phyloP scores from a whole-genome alignment of 2,113 vertebrate species.

The Tachysurus vachellii region DNA sequence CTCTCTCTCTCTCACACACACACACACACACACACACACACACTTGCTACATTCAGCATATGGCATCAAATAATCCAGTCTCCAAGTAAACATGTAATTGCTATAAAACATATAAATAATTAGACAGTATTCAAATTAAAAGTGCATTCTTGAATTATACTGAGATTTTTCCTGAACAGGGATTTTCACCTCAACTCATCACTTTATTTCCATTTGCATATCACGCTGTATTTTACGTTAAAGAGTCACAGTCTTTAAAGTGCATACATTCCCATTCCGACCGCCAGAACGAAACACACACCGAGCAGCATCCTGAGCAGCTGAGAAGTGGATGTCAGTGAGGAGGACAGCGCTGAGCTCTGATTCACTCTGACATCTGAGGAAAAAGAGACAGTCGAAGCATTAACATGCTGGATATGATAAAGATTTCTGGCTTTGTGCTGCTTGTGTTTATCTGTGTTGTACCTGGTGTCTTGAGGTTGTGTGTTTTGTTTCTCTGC shows the following conservation, averaged over 20 bases:
- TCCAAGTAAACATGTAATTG: not conserved
- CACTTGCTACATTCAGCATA: not conserved
- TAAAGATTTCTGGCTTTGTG: not conserved
- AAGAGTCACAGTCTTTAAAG: not conserved
- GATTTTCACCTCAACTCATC: not conserved
- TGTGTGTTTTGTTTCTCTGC: constrained; percentile 43
- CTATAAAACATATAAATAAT: not conserved
- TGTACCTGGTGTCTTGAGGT: constrained; percentile 2
- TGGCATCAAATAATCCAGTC: not conserved
- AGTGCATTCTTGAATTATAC: not conserved
- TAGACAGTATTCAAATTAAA: not conserved
- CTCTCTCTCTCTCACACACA: not conserved
- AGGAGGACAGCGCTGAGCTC: not conserved
- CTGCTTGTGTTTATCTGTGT: not conserved
- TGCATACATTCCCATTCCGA: constrained; percentile 13
- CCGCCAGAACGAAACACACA: constrained; percentile 23
- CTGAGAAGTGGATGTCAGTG: not conserved
- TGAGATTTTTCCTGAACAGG: not conserved
- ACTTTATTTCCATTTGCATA: not conserved
- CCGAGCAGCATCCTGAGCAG: constrained; percentile 29
- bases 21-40: not conserved
- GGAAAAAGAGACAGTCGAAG: not conserved
- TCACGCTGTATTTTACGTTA: not conserved
- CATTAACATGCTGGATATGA: not conserved
- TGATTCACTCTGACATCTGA: not conserved